Base-by-base conservation (phyloP, 2,113 vertebrate genomes). In the Nothobranchius furzeri region DNA sequence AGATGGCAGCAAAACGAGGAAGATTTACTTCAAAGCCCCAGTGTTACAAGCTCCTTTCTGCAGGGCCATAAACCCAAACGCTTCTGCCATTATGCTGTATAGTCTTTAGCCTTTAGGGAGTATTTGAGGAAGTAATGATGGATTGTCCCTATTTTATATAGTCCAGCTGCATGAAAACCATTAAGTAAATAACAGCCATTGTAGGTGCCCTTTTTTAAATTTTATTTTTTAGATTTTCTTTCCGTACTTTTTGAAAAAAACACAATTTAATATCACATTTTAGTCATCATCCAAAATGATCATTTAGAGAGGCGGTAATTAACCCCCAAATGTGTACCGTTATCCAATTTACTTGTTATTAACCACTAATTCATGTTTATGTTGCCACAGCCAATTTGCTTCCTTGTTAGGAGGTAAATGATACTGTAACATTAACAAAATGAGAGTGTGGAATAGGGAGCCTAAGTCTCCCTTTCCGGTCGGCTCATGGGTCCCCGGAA, bases 321-420 rank as follows among this genome's bases (percentile, higher is more conserved):
- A 93, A 92, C 90, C 90, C 73, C 79, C 78, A 82, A 84, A 85
- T 86, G 88, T 90, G 85, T 85, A 82, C 85, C 87, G 81, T 90
- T 85, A 91, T 92, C 88, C 89, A 93, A 92, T 94, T 90, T 92
- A 87, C 84, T 45, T 93, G 20, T 92, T 90, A 92, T 90, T 84
- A 91, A 85, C 90, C 89, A 88, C 86, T 90, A 88, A 91, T 85
- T 87, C 89, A 88, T 88, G 84, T 82, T 86, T 84, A 88, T 90
- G 86, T 84, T 85, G 80, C 82, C 92, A 85, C 85, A 90, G 80
- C 64, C 86, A 89, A 89, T 91, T 92, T 89, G 75, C 79, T 84
- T 91, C 84, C 91, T 90, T 91, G 91, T 92, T 92, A 90, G 85
- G 81, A 89, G 88, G 79, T 92, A 91, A 92, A 89, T 89, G 82